Base-by-base conservation (phyloP, 2,113 vertebrate genomes). In the Acanthochromis polyacanthus region DNA sequence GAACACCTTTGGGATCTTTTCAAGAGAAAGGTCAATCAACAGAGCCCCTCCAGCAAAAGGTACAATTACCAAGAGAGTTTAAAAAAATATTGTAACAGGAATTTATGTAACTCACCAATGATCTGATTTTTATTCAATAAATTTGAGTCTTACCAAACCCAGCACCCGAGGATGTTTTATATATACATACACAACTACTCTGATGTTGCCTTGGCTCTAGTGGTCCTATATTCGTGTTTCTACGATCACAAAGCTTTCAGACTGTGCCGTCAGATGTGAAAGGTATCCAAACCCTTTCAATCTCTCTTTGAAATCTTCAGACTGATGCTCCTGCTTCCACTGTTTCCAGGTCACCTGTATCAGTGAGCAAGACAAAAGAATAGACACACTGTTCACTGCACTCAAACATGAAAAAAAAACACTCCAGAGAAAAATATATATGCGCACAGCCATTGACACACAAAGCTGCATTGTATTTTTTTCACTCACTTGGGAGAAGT, bases 251-350 rank as follows among this genome's bases (percentile, higher is more conserved):
- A 50, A 64, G 69, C 85, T 80, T 51, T 84, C 58, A 75, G 28
- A 82, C 32, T 48, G 52, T 52, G 48, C 56, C 48, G 53, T 80
- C 78, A 60, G 73, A 83, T 58, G 55, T 64, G 38, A 77, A 48
- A 73, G 11, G 62, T 61, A 43, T 73, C 64, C 22, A 25, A 57
- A 65, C 43, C 19, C 52, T 81, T 20, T 77, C 59, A 79, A 40
- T 76, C 69, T 77, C 50, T 20, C 71, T 81, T 75, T 92, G 75
- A 89, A 87, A 88, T 87, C 69, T 81, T 74, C 73, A 69, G 76
- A 11, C 52, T n/a, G 43, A 11, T 45, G 51, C 72, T 53, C 61
- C 80, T 84, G 72, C 82, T 90, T 78, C 73, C 43, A 80, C 32
- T 51, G 55, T 40, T 40, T 73, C n/a, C 64, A 51, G 62, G 80